phyloP scores from a whole-genome alignment of 1,140 invertebrate species.

The Coenobita brevimanus region DNA sequence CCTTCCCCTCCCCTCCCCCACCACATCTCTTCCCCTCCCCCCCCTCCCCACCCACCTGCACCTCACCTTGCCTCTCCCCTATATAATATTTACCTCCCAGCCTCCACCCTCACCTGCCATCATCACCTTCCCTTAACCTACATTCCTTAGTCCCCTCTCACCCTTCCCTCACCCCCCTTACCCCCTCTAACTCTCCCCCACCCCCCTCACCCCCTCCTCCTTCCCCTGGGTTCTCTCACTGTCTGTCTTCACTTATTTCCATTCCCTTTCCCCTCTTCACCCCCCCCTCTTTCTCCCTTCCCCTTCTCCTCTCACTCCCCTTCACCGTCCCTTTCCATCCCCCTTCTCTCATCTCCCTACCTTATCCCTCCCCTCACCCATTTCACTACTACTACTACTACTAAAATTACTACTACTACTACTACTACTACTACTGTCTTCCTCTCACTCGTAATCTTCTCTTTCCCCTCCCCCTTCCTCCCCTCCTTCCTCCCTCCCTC shows the following conservation, averaged over 20 bases:
- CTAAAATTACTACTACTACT: slow-evolving; percentile 15
- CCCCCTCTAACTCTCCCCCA: neutral
- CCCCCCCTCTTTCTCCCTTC: neutral
- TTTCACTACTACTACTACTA: slow-evolving; percentile 15
- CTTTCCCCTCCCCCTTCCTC: neutral
- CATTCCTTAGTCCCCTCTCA: neutral
- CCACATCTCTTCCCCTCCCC: neutral
- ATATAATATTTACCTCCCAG: no score
- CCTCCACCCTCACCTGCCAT: no score
- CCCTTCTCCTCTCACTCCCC: neutral
- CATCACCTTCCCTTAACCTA: neutral
- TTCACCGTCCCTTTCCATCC: neutral
- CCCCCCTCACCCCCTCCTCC: neutral
- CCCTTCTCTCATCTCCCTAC: no score
- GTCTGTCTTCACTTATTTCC: neutral
- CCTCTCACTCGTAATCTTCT: neutral
- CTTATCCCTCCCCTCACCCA: no score
- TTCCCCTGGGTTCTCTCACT: neutral
- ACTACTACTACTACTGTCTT: slow-evolving; percentile 1
- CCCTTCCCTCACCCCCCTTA: neutral
- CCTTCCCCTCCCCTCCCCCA: neutral
- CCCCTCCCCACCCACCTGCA: neutral
- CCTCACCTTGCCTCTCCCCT: neutral
- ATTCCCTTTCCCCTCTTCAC: neutral
- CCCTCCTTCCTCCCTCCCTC: neutral